Evolutionary conservation across 2,797 vertebrate species (phyloP), one percentile per base, ranked within the genome.

Genomic region (Rallus crepitans): DNA sequence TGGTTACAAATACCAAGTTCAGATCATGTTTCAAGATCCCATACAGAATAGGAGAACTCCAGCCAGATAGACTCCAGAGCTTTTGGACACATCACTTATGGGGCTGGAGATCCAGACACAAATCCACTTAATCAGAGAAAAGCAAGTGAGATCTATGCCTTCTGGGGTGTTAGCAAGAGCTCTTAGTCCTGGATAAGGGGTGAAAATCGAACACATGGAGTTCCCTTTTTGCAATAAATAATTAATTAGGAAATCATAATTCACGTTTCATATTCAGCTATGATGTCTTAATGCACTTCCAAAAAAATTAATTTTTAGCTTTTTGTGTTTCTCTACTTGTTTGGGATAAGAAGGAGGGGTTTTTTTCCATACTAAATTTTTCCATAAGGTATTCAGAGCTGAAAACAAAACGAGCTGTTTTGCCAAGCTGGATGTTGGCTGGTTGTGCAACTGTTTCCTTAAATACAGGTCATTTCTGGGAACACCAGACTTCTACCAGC

Each of bases 381-480:
- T 85, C 72, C 66, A 23, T 48, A 82, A 69, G 21, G 48, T 93
- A 45, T 78, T 88, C 66, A 48, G 57, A 91, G 79, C 83, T 65
- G 9, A 69, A 79, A 47, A 88, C 11, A 87, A 78, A 91, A 86
- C 1, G 19, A 82, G 5, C 18, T 91, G 23, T 79, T 27, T 30
- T 56, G 47, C 40, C 70, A 73, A 84, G 55, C n/a, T 79, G 28
- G 40, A 48, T 47, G 11, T 56, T 83, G 72, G 27, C 35, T 87
- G 33, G 31, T 45, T 83, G 52, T 71, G 39, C 20, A 53, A 52
- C 23, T 15, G 1, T 79, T 91, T 82, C 85, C 90, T 92, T 82
- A 90, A 96, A 72, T 30, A 35, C 7, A 76, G 37, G 42, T 65
- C 8, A 59, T 72, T 90, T 90, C 56, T 88, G 69, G 24, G 28